These are phyloP conservation scores for Agrotis ipsilon DNA, from an alignment of 2,888 invertebrate genomes.

Conservation along the genomic window DNA sequence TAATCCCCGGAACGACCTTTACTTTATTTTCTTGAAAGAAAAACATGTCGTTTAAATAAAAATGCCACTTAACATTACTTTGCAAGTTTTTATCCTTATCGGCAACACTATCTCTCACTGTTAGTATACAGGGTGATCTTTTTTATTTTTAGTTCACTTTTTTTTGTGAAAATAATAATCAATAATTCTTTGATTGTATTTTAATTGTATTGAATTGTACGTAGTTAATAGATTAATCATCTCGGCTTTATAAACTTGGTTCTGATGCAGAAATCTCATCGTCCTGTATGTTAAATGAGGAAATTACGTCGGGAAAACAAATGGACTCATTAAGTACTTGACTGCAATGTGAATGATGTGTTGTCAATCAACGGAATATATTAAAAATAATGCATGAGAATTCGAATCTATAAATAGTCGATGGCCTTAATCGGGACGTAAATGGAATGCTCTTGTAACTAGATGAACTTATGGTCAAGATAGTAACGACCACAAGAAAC, in stretches of 20 bases:
- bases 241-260: neutral
- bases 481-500: too few species aligned
- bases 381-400: slow-evolving; percentile 12
- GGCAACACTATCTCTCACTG: neutral
- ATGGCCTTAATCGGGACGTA: neutral
- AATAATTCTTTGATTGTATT: neutral
- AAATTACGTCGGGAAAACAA: slow-evolving; percentile 33
- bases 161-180: neutral
- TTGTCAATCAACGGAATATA: slow-evolving; percentile 19
- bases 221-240: neutral
- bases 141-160: neutral
- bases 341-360: slow-evolving; percentile 27
- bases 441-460: neutral
- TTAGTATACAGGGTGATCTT: neutral
- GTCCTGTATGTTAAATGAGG: slow-evolving; percentile 10
- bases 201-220: neutral
- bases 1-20: neutral
- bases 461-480: neutral
- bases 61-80: slow-evolving; percentile 5
- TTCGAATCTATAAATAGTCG: neutral
- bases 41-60: slow-evolving; percentile 3
- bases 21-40: neutral
- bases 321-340: slow-evolving; percentile 19
- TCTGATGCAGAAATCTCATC: neutral
- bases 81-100: slow-evolving; percentile 24